Conservation (phyloP, 2,113 vertebrate genomes). For the Strix uralensis region DNA sequence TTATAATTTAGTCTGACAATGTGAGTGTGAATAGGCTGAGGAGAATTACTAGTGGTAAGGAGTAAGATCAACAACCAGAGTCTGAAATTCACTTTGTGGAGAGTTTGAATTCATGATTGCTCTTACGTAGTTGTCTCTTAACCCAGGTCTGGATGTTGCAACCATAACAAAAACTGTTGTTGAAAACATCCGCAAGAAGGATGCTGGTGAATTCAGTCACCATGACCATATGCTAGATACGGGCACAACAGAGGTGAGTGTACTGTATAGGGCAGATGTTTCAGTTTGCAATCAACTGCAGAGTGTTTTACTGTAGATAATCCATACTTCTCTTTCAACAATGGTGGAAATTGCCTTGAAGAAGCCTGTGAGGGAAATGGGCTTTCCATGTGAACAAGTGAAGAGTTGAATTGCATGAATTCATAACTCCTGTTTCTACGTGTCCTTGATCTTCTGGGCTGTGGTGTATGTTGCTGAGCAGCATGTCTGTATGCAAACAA, state of each 20-base stretch:
- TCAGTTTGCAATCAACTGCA: accelerated
- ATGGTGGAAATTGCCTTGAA: neutral
- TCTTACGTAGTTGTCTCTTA: neutral
- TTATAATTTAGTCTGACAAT: neutral
- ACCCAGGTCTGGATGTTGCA: slow-evolving; percentile 81
- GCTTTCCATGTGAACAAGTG: neutral
- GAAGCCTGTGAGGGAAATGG: neutral
- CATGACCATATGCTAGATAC: slow-evolving; percentile 79
- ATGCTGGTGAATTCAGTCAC: slow-evolving; percentile 83
- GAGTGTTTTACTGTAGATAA: neutral
- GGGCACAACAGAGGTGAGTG: slow-evolving; percentile 79
- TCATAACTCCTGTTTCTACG: neutral
- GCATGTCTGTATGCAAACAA: neutral
- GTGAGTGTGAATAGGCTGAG: neutral
- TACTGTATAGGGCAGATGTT: accelerated
- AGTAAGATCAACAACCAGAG: neutral
- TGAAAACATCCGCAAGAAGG: slow-evolving; percentile 86
- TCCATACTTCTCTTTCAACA: neutral
- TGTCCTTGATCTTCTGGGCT: neutral
- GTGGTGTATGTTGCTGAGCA: neutral
- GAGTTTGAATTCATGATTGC: neutral
- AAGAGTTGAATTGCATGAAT: neutral
- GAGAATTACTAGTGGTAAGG: neutral
- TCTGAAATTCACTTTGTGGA: neutral
- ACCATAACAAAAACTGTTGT: slow-evolving; percentile 91